Percentiles rank a stretch among this genome's conserved stretches.
These are phyloP conservation scores for Ptilorrhoa leucosticta DNA, from an alignment of 2,113 vertebrate genomes.

Conservation along the genomic window DNA sequence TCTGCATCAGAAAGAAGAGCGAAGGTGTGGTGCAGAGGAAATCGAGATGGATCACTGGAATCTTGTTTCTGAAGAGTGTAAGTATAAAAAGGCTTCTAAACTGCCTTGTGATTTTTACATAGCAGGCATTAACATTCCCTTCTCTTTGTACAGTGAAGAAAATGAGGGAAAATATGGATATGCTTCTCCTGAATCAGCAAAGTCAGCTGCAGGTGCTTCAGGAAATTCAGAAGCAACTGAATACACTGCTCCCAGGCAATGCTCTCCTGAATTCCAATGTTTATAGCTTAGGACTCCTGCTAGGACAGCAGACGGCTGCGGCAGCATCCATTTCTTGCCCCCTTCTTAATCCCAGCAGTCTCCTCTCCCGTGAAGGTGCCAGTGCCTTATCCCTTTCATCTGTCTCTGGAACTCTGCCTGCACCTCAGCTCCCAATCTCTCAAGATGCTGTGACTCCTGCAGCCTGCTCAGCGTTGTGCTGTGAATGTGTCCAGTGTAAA, in stretches of 20 bases:
- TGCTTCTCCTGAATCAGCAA: conserved; percentile 49
- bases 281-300: not conserved
- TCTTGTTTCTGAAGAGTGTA: conserved; percentile 11
- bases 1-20: not conserved
- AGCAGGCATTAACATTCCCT: not conserved
- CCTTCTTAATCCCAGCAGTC: conserved; percentile 8
- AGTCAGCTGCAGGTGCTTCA: conserved; percentile 54
- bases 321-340: not conserved
- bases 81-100: conserved; percentile 5
- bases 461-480: not conserved
- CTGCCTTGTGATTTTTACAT: not conserved
- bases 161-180: conserved; percentile 29
- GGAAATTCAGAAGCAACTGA: conserved; percentile 52
- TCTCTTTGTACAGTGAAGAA: conserved; percentile 30
- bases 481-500: not conserved
- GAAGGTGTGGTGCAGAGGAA: not conserved
- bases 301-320: not conserved
- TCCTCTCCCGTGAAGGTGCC: not conserved
- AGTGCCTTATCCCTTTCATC: not conserved
- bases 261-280: conserved; percentile 45
- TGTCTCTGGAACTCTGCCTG: not conserved
- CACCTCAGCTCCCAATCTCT: not conserved
- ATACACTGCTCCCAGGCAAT: conserved; percentile 7
- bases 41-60: not conserved
- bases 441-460: not conserved